These are phyloP conservation scores for Drosophila neocordata DNA, from an alignment of 1,140 invertebrate genomes.

Conservation along the genomic window DNA sequence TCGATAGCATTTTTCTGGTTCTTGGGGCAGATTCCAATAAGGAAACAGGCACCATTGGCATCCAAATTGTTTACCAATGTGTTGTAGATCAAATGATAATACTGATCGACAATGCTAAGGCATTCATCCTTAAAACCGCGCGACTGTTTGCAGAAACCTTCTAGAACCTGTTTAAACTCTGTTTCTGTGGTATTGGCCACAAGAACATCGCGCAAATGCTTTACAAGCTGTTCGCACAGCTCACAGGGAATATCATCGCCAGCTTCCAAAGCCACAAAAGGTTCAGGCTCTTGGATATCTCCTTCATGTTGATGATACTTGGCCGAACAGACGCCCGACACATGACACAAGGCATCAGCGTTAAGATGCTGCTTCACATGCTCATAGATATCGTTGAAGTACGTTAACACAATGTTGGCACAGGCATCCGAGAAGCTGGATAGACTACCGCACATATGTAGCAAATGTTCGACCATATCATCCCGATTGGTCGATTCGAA, in stretches of 20 bases:
- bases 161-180: slow-evolving; percentile 90
- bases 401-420: slow-evolving; percentile 87
- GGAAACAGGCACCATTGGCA: slow-evolving; percentile 87
- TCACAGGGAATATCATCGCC: slow-evolving; percentile 91
- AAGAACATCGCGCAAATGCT: slow-evolving; percentile 90
- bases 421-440: slow-evolving; percentile 91
- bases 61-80: slow-evolving; percentile 88
- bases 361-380: slow-evolving; percentile 86
- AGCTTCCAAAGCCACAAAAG: slow-evolving; percentile 83
- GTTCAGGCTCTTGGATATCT: slow-evolving; percentile 73
- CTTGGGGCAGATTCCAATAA: slow-evolving; percentile 88
- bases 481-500: slow-evolving; percentile 85
- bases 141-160: slow-evolving; percentile 91
- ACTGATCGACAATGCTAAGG: slow-evolving; percentile 89
- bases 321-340: slow-evolving; percentile 88
- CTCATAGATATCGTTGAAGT: slow-evolving; percentile 88
- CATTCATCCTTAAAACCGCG: slow-evolving; percentile 87
- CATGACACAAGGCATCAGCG: slow-evolving; percentile 87
- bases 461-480: slow-evolving; percentile 85
- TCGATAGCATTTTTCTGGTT: slow-evolving; percentile 27
- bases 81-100: slow-evolving; percentile 89
- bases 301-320: slow-evolving; percentile 87
- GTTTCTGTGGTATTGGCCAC: slow-evolving; percentile 92
- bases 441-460: slow-evolving; percentile 86
- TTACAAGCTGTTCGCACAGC: slow-evolving; percentile 91